Evolutionary conservation across 2,113 vertebrate genomes (phyloP), one percentile per base, ranked within the genome.

Genomic region (Neolamprologus modestus): DNA sequence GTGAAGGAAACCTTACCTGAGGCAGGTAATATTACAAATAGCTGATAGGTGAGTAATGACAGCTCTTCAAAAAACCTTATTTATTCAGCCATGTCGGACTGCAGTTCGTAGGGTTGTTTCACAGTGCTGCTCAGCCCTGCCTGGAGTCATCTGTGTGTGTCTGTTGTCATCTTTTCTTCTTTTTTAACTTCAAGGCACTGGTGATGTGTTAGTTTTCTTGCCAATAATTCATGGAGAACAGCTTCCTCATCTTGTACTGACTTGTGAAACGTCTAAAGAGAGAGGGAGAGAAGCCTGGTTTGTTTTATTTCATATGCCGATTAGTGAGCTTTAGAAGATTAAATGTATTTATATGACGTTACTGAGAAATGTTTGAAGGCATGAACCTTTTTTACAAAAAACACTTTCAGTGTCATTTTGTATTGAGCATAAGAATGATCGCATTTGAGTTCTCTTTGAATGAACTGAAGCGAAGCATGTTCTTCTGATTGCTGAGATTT

Each of bases 31-130:
- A 86, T 89, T 94, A 93, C 91, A 93, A 84, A 95, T 94, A 91
- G 90, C 93, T 91, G 91, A 91, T 88, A 85, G 92, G 52, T 96
- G 96, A 96, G 95, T 96, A 95, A 96, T 95, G 95, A 94, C 95
- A 96, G 87, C 83, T 84, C 84, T 82, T 93, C 89, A 91, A 78
- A 52, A 61, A 68, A 78, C 61, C 71, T 42, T 95, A 94, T 96
- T 95, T 91, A 91, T 89, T 92, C 85, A 95, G 82, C 83, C 86
- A 54, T 89, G 89, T 81, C 37, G 4, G 73, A 61, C 14, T 53
- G 85, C 13, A 86, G 92, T 89, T 82, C 52, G 10, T 87, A 91
- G 80, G 66, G 81, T 33, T 83, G 80, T 90, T 84, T 81, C 35
- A 35, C 73, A 71, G 66, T 37, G 26, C 79, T 55, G 26, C 55